Conservation (phyloP, 23 tunicate species). For the Ascidia mentula region DNA sequence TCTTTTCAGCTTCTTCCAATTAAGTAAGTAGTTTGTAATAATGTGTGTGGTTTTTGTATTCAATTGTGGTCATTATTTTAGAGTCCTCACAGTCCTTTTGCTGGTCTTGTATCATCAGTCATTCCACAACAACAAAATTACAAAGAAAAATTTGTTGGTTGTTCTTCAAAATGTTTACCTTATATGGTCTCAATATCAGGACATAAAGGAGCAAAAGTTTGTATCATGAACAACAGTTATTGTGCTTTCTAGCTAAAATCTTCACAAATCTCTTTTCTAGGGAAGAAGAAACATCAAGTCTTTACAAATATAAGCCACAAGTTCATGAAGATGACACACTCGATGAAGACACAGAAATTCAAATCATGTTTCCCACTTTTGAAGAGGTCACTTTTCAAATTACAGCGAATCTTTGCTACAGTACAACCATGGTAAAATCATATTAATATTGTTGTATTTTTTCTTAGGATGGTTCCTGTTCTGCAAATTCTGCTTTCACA, state of each 20-base stretch:
- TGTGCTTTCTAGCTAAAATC: background rate
- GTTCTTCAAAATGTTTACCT: background rate
- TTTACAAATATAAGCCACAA: constrained; percentile 55
- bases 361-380: constrained; percentile 53
- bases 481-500: too few species aligned
- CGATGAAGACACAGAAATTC: constrained; percentile 49
- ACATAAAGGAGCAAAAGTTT: constrained; percentile 9
- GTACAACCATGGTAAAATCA: too few species aligned
- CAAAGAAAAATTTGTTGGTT: background rate
- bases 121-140: background rate
- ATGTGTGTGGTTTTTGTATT: too few species aligned
- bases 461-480: too few species aligned
- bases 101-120: background rate
- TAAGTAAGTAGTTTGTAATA: background rate
- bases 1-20: background rate
- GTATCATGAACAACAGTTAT: background rate
- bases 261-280: constrained; percentile 15
- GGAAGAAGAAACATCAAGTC: constrained; percentile 52
- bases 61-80: too few species aligned
- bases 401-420: too few species aligned
- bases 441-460: too few species aligned
- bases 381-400: constrained; percentile 40
- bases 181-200: background rate
- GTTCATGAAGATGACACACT: constrained; percentile 65
- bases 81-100: background rate